Evolutionary conservation across 2,113 vertebrate species (phyloP).

Genomic region (Oreochromis niloticus): DNA sequence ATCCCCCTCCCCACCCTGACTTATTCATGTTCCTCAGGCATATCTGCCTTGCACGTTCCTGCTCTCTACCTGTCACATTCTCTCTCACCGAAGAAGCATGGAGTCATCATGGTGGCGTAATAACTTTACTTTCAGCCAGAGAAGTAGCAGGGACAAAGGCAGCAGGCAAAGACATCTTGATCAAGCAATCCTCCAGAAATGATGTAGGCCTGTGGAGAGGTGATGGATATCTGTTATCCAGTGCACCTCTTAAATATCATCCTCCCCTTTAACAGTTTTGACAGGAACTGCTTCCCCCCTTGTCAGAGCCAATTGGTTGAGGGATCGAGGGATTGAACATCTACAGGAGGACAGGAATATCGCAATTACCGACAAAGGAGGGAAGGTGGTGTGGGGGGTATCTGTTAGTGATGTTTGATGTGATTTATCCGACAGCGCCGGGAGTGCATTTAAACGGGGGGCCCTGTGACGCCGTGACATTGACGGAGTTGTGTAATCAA

Average conservation of each 20-base stretch:
- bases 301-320: conserved; percentile 78
- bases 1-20: conserved; percentile 23
- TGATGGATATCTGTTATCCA: conserved; percentile 62
- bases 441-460: conserved; percentile 75
- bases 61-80: conserved; percentile 55
- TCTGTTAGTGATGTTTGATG: conserved; percentile 83
- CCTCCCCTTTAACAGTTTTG: conserved; percentile 69
- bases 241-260: conserved; percentile 60
- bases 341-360: conserved; percentile 78
- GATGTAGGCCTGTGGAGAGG: conserved; percentile 15
- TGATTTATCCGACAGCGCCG: conserved; percentile 82
- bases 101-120: conserved; percentile 32
- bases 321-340: conserved; percentile 72
- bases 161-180: conserved; percentile 46
- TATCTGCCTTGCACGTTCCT: conserved; percentile 17
- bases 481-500: conserved; percentile 91
- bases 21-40: conserved; percentile 66
- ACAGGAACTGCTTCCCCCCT: conserved; percentile 75
- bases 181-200: conserved; percentile 26
- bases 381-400: conserved; percentile 45
- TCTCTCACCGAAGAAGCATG: conserved; percentile 35
- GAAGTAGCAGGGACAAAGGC: background rate
- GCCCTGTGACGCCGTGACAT: conserved; percentile 82
- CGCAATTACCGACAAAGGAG: conserved; percentile 88
- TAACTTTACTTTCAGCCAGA: conserved; percentile 39